Conservation (phyloP, 1,140 invertebrate genomes). For the Pachyrhynchus sulphureomaculatus region DNA sequence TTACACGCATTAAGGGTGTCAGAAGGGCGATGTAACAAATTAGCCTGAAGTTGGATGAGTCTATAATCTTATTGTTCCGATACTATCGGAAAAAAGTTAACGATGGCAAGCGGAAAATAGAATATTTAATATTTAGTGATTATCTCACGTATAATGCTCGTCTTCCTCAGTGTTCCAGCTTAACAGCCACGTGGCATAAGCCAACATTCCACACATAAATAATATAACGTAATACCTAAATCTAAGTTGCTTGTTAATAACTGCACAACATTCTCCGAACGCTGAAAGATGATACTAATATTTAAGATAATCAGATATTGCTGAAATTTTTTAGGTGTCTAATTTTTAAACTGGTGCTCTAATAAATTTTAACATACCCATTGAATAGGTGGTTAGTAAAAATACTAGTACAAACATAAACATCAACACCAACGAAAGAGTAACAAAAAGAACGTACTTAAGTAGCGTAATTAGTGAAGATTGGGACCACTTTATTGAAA, state of each 20-base stretch:
- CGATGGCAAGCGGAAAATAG: neutral
- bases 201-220: neutral
- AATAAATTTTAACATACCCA: no score
- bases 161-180: neutral
- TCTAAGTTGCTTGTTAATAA: neutral
- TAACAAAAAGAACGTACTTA: no score
- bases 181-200: neutral
- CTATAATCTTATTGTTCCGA: conserved; percentile 19
- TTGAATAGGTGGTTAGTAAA: no score
- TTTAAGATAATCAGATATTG: no score
- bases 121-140: neutral
- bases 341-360: no score
- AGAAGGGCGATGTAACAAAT: conserved; percentile 22
- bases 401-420: no score
- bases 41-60: conserved; percentile 19
- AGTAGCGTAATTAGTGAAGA: no score
- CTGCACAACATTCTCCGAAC: neutral
- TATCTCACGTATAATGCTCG: neutral
- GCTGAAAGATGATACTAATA: no score
- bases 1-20: conserved; percentile 38
- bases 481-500: no score
- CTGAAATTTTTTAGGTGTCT: no score
- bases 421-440: no score
- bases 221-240: neutral
- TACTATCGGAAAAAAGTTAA: neutral